Base-by-base conservation (phyloP, 2,888 invertebrate species). In the Drosophila anomalata region DNA sequence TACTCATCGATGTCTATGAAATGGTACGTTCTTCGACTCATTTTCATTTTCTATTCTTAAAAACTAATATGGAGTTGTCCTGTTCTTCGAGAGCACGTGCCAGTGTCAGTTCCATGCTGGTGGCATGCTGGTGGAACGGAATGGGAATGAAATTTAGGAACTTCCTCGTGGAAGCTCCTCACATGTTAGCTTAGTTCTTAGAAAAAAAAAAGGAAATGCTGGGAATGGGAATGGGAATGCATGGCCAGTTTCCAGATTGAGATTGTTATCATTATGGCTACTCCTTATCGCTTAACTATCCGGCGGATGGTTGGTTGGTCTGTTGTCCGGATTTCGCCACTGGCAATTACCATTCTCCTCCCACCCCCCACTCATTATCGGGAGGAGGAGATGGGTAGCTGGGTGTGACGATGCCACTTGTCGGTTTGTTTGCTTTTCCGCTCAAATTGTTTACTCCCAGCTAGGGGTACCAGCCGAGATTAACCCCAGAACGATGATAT, bases 1-100 rank as follows among this genome's bases (percentile, higher is more conserved):
- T 92, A 36, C 89, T 91, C 42, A 89, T 90, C 56, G 92, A 92
- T 85, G 90, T 92, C 61, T 92, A 91, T 73, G 87, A 89, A 57
- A 80, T 87, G 88, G 92, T 92, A 81, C 90, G 90, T 89, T 8
- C 12, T 51, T 24, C 1, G 24, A 1, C 17, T 17, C 17, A 17
- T 17, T 17, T 17, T 17, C 17, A 17, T 17, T 17, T 17, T 17
- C 17, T 17, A 17, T 17, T 17, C 17, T 17, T 17, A 24, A 24
- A 24, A 24, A 4, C 22, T 24, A 24, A 24, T 24, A 24, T 24
- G 22, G 22, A 24, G 22, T 4, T 4, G 22, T 24, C 22, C 22
- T 24, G 5, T 24, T 29, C 29, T 29, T 29, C 8, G 29, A 29
- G 29, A 29, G 29, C 29, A 29, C 29, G 8, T 8, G 29, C 29